Conservation (phyloP, 2,113 vertebrate species). For the Loxodonta africana region DNA sequence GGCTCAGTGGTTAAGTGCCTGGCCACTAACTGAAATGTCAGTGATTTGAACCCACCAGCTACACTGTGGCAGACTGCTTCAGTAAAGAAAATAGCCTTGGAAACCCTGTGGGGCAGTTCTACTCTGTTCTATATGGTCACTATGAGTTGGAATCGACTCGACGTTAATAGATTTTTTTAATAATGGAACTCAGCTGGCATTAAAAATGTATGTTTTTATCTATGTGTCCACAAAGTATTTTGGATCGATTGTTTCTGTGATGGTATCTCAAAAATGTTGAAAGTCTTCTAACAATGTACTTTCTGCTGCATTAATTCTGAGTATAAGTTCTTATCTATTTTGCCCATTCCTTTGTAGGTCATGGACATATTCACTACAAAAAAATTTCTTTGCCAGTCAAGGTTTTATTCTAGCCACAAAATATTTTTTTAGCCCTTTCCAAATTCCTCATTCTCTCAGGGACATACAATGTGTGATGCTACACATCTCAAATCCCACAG, state of each 20-base stretch:
- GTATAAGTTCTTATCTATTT: neutral
- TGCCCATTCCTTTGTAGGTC: neutral
- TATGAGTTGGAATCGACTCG: neutral
- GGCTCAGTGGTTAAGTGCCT: neutral
- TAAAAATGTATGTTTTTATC: conserved; percentile 6
- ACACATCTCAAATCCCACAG: neutral
- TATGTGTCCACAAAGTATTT: conserved; percentile 35
- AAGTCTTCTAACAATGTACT: conserved; percentile 11
- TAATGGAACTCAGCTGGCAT: neutral
- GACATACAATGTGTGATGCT: neutral
- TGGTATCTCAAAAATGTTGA: neutral
- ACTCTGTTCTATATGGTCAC: neutral
- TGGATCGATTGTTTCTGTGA: conserved; percentile 3
- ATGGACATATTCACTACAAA: neutral
- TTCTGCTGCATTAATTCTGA: neutral
- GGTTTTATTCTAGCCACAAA: neutral
- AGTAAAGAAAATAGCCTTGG: neutral
- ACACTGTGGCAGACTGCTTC: neutral
- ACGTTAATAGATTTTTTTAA: neutral
- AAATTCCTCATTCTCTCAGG: neutral
- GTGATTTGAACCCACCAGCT: neutral
- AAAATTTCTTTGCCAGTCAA: conserved; percentile 26
- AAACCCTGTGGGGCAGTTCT: neutral
- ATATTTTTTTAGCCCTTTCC: neutral
- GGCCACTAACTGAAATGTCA: neutral